phyloP scores from a whole-genome alignment of 2,888 invertebrate species.

The Atrina japonica region DNA sequence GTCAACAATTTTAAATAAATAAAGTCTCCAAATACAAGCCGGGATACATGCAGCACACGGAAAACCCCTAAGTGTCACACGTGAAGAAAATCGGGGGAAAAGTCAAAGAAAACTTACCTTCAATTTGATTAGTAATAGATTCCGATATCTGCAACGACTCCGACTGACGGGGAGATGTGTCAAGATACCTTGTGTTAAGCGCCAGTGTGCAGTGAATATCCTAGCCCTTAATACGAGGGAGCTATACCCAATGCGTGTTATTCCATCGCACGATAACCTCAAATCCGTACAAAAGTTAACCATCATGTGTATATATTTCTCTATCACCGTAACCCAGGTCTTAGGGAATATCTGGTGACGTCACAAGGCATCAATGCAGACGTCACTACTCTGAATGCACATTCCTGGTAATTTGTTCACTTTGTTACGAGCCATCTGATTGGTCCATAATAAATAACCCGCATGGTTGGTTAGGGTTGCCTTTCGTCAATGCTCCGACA shows the following conservation, averaged over 20 bases:
- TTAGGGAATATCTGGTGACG: slow-evolving; percentile 58
- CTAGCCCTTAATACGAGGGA: slow-evolving; percentile 13
- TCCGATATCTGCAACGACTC: slow-evolving; percentile 17
- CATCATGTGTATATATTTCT: slow-evolving; percentile 62
- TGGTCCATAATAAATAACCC: slow-evolving; percentile 45
- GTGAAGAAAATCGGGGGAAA: background rate
- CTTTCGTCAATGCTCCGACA: slow-evolving; percentile 38
- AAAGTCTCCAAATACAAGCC: no score
- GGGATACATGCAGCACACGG: no score
- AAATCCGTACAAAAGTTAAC: slow-evolving; percentile 45
- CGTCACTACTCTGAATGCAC: slow-evolving; percentile 63
- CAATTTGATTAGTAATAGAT: background rate
- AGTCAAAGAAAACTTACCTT: slow-evolving; percentile 13
- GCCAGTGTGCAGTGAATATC: slow-evolving; percentile 37
- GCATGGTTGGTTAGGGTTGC: slow-evolving; percentile 51
- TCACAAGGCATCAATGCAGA: slow-evolving; percentile 57
- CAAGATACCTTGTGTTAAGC: slow-evolving; percentile 16
- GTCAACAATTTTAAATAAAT: no score
- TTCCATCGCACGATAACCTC: slow-evolving; percentile 25
- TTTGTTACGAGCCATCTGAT: slow-evolving; percentile 49
- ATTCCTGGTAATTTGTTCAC: slow-evolving; percentile 57
- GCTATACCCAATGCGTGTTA: slow-evolving; percentile 33
- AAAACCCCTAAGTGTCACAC: no score
- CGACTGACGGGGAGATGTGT: slow-evolving; percentile 3
- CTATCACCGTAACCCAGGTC: slow-evolving; percentile 56